Conservation (phyloP, 2,797 vertebrate species). For the Pseudomugil gertrudae region DNA sequence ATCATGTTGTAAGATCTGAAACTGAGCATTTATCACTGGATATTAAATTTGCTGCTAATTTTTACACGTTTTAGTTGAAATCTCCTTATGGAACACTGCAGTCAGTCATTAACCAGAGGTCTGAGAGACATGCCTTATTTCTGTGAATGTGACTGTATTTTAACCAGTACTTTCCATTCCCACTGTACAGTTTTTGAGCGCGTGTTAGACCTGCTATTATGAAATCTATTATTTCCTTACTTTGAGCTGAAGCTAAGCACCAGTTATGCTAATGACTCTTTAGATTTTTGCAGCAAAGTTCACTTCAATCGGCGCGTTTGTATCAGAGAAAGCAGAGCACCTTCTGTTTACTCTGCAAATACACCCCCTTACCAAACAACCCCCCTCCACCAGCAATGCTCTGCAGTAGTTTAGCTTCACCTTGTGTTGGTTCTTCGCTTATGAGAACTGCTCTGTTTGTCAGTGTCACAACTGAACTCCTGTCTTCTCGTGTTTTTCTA, state of each 20-base stretch:
- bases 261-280: constrained; percentile 17
- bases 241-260: neutral
- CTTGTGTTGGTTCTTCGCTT: neutral
- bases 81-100: constrained; percentile 32
- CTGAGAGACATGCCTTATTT: constrained; percentile 33
- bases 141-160: constrained; percentile 28
- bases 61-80: constrained; percentile 26
- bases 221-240: neutral
- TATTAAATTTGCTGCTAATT: constrained; percentile 25
- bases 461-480: constrained; percentile 30
- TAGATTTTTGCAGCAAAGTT: constrained; percentile 31
- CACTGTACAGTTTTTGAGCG: neutral
- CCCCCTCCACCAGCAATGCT: constrained; percentile 31
- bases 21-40: constrained; percentile 47
- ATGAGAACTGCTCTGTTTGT: constrained; percentile 35
- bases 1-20: constrained; percentile 45
- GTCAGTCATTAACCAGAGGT: constrained; percentile 72
- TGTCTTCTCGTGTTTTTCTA: constrained; percentile 32
- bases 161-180: neutral
- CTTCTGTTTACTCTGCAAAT: constrained; percentile 72
- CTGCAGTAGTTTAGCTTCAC: constrained; percentile 23
- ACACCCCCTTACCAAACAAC: constrained; percentile 45
- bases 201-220: neutral
- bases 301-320: constrained; percentile 37
- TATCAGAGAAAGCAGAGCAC: constrained; percentile 51